Percentiles rank a stretch among this genome's conserved stretches.
These are phyloP conservation scores for Melanerpes formicivorus DNA, from an alignment of 2,113 vertebrate species.

Conservation along the genomic window DNA sequence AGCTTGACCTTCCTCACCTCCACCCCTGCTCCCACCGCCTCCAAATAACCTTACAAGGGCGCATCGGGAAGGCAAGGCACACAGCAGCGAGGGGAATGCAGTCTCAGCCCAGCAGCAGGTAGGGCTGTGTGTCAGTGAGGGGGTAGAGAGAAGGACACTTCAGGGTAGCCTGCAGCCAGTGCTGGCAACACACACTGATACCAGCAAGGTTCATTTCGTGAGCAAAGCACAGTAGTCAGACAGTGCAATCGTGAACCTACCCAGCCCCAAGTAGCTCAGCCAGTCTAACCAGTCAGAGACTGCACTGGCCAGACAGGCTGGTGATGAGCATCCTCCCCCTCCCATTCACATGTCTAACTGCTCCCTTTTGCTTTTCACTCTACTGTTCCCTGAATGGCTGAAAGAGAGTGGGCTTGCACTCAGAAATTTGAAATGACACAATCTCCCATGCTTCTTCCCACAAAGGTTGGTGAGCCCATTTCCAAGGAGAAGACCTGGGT, in stretches of 20 bases:
- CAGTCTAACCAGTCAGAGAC: conserved; percentile 31
- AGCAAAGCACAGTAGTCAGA: neutral
- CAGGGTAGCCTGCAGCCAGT: neutral
- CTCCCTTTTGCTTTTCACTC: neutral
- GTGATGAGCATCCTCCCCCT: neutral
- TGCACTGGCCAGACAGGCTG: neutral
- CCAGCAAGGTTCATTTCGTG: neutral
- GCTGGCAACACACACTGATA: neutral
- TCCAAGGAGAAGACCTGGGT: neutral
- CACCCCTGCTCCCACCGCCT: conserved; percentile 49
- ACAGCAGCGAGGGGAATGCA: neutral
- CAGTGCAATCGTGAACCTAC: conserved; percentile 16
- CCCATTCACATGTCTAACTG: conserved; percentile 22
- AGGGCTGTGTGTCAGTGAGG: neutral
- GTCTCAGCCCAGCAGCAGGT: neutral
- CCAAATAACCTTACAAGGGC: conserved; percentile 58
- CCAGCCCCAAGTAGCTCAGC: neutral
- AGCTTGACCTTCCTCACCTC: conserved; percentile 69
- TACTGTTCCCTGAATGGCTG: neutral
- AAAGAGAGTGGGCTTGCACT: conserved; percentile 3
- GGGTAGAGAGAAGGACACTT: neutral
- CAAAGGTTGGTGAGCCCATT: neutral
- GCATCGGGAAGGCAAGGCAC: neutral
- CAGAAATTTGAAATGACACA: conserved; percentile 8
- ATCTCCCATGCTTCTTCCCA: neutral